Evolutionary conservation across 1,140 invertebrate genomes (phyloP).

Genomic region (Alviniconcha marisindica): DNA sequence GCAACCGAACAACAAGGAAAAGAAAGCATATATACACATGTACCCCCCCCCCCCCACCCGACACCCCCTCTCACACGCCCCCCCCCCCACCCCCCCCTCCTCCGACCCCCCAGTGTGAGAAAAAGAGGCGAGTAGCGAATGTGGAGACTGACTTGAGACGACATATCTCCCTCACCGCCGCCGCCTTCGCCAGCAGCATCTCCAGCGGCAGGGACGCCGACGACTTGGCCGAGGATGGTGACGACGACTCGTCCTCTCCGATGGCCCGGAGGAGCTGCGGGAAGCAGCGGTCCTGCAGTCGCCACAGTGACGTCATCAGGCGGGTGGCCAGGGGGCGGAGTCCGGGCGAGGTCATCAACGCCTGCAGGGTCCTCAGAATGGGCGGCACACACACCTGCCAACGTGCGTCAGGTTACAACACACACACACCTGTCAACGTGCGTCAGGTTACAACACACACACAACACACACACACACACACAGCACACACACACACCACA

Average conservation of each 20-base stretch:
- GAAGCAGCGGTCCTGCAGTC: constrained; percentile 63
- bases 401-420: no score
- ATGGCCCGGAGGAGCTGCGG: constrained; percentile 60
- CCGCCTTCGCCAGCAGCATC: constrained; percentile 57
- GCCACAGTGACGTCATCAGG: constrained; percentile 62
- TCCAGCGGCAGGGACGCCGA: constrained; percentile 39
- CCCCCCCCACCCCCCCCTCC: no score
- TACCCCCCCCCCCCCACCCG: no score
- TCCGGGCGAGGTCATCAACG: constrained; percentile 48
- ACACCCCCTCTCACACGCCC: no score
- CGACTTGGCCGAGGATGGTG: not conserved
- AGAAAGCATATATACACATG: no score
- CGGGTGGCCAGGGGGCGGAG: constrained; percentile 57
- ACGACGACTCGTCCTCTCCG: constrained; percentile 40
- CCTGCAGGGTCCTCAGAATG: constrained; percentile 60
- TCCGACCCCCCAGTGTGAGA: no score
- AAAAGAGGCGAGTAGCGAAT: constrained; percentile 5
- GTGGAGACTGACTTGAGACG: constrained; percentile 51
- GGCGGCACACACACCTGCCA: constrained; percentile 58
- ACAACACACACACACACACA: no score
- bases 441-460: no score
- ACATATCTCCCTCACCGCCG: constrained; percentile 63
- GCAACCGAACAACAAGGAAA: not conserved
- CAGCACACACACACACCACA: no score
- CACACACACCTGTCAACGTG: no score